Evolutionary conservation across 2,888 invertebrate species (phyloP), one percentile per base, ranked within the genome.

Genomic region (Phragmatobia fuliginosa): DNA sequence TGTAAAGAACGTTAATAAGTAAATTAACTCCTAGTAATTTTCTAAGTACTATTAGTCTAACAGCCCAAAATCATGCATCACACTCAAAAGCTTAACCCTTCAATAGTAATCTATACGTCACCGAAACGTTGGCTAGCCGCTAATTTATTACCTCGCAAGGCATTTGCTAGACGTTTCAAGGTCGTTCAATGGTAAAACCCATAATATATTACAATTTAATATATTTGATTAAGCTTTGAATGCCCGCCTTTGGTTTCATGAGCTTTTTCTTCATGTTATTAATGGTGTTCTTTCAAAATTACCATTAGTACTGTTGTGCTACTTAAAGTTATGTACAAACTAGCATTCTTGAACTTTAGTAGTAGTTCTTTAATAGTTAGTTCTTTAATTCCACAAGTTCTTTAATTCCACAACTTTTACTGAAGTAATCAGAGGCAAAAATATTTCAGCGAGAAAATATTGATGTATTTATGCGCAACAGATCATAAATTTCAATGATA

Each of bases 51-150:
- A 59, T 21, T 28, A 56, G 31, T 33, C 33, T 59, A 62, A 68
- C 61, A 63, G 68, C 66, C 60, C 60, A 61, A 67, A 69, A 69
- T 74, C 67, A 75, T 73, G 67, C 67, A 75, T 70, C 73, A 73
- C 59, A 72, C 63, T 74, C 38, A 67, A 71, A 74, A 41, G 66
- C 69, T 72, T 66, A 77, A 74, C 75, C 78, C 76, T 79, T 82
- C 73, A 77, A 70, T 82, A 65, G 73, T 73, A 74, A 80, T 74
- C 77, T 78, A 80, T 75, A 78, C 76, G 73, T 77, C 70, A 76
- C 73, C 56, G 64, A 64, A 69, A 69, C 63, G 45, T 68, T 74
- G 73, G 74, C 67, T 77, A 73, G 67, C 79, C 75, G 52, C 78
- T 74, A 79, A 83, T 80, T 83, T 83, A 80, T 81, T 74, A 76